A percentile compares a stretch with the other conserved stretches of the same genome.
Evolutionary conservation across 2,888 invertebrate genomes (phyloP).

Genomic region (Altica lythri): DNA sequence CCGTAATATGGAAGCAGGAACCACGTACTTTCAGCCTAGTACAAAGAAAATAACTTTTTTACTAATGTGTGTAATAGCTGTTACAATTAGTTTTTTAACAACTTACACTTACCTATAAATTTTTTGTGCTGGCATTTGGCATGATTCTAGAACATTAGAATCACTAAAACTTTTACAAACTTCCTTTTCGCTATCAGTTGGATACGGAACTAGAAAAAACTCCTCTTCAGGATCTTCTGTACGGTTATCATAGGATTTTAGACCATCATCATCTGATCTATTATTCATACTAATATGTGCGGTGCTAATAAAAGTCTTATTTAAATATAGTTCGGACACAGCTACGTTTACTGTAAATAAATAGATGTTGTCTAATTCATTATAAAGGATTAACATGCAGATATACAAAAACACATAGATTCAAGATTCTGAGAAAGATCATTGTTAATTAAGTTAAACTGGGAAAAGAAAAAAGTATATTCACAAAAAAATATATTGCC

Average conservation of each 20-base stretch:
- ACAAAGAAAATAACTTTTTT: no score
- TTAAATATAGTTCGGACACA: constrained; percentile 45
- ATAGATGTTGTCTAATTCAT: neutral
- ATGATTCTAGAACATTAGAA: constrained; percentile 49
- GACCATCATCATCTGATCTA: constrained; percentile 45
- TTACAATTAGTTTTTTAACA: neutral
- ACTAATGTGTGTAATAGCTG: no score
- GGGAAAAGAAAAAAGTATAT: no score
- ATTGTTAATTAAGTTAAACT: no score
- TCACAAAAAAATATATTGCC: no score
- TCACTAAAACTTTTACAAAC: constrained; percentile 51
- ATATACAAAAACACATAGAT: no score
- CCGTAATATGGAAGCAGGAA: no score
- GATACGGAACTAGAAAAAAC: constrained; percentile 55
- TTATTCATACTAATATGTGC: constrained; percentile 48
- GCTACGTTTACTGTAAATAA: constrained; percentile 27
- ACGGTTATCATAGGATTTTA: constrained; percentile 48
- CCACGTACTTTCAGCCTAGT: no score
- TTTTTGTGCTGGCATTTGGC: constrained; percentile 32
- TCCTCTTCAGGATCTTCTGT: constrained; percentile 45
- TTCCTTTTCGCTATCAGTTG: constrained; percentile 38
- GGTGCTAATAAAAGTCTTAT: constrained; percentile 35
- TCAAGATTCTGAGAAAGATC: no score
- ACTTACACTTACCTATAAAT: constrained; percentile 21
- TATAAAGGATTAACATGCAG: neutral